Base-by-base conservation (phyloP, 53 echinoderm and acorn worm species). In the Hippasteria phrygiana region DNA sequence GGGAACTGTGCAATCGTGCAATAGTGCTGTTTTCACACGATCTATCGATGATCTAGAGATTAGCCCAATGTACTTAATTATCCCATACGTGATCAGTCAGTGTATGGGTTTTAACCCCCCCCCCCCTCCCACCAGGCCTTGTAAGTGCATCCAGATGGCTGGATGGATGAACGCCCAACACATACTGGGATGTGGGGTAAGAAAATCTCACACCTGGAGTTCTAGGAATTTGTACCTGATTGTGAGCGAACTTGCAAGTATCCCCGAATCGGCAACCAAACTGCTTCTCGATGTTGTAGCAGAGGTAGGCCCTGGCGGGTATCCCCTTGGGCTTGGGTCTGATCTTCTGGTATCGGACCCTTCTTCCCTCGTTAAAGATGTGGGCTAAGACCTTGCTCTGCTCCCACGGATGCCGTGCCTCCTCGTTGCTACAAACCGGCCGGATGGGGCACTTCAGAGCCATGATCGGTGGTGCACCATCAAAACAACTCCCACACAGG, bases 161-260 rank as follows among this genome's bases (percentile, higher is more conserved):
- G n/a, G n/a, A n/a, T n/a, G n/a, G n/a, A n/a, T n/a, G n/a, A n/a
- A n/a, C n/a, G n/a, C n/a, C n/a, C n/a, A n/a, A n/a, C n/a, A n/a
- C n/a, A n/a, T n/a, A n/a, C n/a, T n/a, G n/a, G n/a, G n/a, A n/a
- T n/a, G n/a, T n/a, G n/a, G n/a, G n/a, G n/a, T n/a, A n/a, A n/a
- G n/a, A n/a, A n/a, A n/a, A n/a, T n/a, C n/a, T n/a, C n/a, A n/a
- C n/a, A n/a, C n/a, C n/a, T n/a, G n/a, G n/a, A n/a, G n/a, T n/a
- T n/a, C n/a, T n/a, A n/a, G n/a, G n/a, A n/a, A n/a, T 71, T 71
- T 22, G 14, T 65, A 85, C 85, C 85, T 72, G 40, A 53, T 92
- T 93, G 62, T 96, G 97, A 8, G 95, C 95, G 88, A 93, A 97
- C 26, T 90, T 77, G 87, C 97, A 97, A 38, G 47, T 63, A 69